Conservation (phyloP, 2,113 vertebrate species). For the Tiliqua scincoides region DNA sequence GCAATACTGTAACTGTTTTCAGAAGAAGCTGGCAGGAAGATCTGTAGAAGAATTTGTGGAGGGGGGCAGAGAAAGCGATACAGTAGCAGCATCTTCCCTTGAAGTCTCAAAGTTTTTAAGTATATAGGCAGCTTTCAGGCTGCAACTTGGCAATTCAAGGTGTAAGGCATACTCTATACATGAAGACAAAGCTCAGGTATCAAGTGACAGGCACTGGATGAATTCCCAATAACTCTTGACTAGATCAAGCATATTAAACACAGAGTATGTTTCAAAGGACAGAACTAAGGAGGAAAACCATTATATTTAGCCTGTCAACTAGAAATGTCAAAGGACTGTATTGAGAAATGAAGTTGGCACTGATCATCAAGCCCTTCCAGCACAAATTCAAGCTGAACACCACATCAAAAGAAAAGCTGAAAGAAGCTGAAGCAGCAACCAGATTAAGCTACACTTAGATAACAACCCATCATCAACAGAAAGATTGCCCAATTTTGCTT, state of each 20-base stretch:
- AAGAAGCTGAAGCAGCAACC: background rate
- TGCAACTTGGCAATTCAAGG: background rate
- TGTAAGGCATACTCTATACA: background rate
- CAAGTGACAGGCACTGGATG: background rate
- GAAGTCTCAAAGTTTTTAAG: background rate
- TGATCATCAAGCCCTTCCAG: background rate
- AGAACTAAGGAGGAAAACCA: background rate
- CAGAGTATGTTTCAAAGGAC: background rate
- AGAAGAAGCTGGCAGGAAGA: background rate
- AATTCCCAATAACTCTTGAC: background rate
- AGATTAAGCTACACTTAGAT: constrained; percentile 38
- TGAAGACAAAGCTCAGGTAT: background rate
- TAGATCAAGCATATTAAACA: too few species aligned
- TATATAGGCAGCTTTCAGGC: background rate
- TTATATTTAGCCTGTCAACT: background rate
- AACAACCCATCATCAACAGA: background rate
- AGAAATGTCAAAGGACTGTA: background rate
- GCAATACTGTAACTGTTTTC: background rate
- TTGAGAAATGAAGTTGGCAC: background rate
- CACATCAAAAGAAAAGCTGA: background rate
- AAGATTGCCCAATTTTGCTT: background rate
- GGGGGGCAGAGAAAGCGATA: too few species aligned
- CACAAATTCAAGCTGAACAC: background rate
- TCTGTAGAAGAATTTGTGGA: background rate
- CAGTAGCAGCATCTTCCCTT: background rate